Conservation (phyloP, 2,888 invertebrate genomes). For the Pycnomerus fuliginosus region DNA sequence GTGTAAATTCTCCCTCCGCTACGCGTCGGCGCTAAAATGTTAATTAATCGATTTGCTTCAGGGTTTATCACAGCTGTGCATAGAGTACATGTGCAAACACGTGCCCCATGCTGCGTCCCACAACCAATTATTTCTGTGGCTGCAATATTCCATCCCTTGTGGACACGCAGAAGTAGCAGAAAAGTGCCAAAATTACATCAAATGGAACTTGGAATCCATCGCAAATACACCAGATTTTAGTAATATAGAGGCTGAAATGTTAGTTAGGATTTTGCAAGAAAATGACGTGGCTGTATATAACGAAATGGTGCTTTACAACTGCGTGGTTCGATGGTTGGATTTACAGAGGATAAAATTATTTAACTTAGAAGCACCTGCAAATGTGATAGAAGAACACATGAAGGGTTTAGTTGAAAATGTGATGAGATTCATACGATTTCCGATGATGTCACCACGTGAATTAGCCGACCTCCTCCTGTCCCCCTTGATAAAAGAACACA, state of each 20-base stretch:
- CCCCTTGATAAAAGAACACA: constrained; percentile 76
- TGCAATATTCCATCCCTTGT: constrained; percentile 85
- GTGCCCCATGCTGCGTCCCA: constrained; percentile 81
- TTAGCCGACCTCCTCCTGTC: constrained; percentile 78
- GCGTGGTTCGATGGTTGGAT: constrained; percentile 76
- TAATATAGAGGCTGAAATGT: constrained; percentile 77
- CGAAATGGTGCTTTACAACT: constrained; percentile 82
- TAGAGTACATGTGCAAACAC: constrained; percentile 85
- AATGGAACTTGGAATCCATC: constrained; percentile 87
- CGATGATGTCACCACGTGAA: constrained; percentile 92
- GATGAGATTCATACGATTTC: constrained; percentile 77
- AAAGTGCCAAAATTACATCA: constrained; percentile 79
- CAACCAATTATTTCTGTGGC: constrained; percentile 84
- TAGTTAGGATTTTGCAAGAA: constrained; percentile 76
- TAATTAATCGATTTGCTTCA: too few relatives aligned
- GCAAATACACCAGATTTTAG: constrained; percentile 77
- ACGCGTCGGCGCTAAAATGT: too few relatives aligned
- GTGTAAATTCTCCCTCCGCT: too few relatives aligned
- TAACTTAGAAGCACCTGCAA: constrained; percentile 47
- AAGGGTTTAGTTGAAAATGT: constrained; percentile 71
- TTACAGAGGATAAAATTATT: constrained; percentile 64
- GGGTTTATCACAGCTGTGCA: constrained; percentile 81
- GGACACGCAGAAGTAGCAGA: constrained; percentile 72
- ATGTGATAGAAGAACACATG: constrained; percentile 62
- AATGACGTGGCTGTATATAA: constrained; percentile 86